A percentile compares a stretch with the other conserved stretches of the same genome.
Evolutionary conservation across 2,797 vertebrate species (phyloP).

Genomic region (Amazona finschi): DNA sequence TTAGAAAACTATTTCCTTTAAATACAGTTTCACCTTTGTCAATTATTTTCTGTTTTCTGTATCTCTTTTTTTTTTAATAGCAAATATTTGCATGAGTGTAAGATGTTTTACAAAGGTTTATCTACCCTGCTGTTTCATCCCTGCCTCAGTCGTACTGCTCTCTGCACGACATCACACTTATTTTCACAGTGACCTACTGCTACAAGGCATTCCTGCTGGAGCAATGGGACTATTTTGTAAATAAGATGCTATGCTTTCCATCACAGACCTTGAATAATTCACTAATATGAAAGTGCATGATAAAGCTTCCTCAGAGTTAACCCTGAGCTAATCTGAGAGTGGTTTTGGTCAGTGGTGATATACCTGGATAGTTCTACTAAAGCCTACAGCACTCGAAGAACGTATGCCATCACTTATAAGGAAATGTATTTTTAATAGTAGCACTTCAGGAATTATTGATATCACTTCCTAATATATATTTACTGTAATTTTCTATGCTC

Average conservation of each 20-base stretch:
- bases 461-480: background rate
- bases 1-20: background rate
- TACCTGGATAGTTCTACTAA: background rate
- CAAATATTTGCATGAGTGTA: background rate
- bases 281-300: constrained; percentile 17
- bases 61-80: background rate
- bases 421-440: background rate
- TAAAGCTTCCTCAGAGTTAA: constrained; percentile 27
- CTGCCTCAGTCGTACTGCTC: background rate
- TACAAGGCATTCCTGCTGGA: background rate
- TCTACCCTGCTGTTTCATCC: background rate
- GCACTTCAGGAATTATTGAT: background rate
- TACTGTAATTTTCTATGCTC: background rate
- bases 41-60: background rate
- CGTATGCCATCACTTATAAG: background rate
- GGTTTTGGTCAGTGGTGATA: background rate
- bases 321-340: background rate
- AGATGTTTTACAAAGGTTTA: background rate
- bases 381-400: background rate
- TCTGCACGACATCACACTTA: background rate
- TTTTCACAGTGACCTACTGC: constrained; percentile 10
- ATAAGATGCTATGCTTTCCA: background rate
- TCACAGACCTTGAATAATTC: constrained; percentile 60
- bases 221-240: background rate
- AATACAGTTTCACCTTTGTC: background rate